phyloP scores from a whole-genome alignment of 2,888 invertebrate species.

The Zaprionus bogoriensis region DNA sequence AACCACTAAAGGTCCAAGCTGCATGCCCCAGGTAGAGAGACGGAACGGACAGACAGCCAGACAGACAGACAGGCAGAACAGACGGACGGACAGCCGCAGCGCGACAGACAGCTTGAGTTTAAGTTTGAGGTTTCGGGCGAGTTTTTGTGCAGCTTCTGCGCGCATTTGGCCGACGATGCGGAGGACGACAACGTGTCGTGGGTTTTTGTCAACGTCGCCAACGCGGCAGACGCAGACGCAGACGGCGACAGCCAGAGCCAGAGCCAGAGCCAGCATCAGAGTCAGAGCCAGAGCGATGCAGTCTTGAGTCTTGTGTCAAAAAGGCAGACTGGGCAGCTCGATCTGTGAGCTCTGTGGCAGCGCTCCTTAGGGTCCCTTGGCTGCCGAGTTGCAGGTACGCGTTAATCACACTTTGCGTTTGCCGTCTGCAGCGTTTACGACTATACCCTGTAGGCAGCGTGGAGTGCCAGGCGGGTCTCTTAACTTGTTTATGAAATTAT shows the following conservation, averaged over 20 bases:
- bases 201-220: slow-evolving; percentile 46
- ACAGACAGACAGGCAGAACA: not conserved
- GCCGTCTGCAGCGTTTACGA: slow-evolving; percentile 31
- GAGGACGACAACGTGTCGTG: slow-evolving; percentile 24
- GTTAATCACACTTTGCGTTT: slow-evolving; percentile 68
- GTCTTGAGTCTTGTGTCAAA: slow-evolving; percentile 50
- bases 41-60: not conserved
- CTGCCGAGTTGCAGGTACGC: slow-evolving; percentile 62
- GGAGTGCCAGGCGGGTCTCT: not conserved
- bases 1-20: slow-evolving; percentile 50
- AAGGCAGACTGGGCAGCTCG: slow-evolving; percentile 44
- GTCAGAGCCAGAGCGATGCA: not conserved
- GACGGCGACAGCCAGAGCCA: not conserved
- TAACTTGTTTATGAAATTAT: not conserved
- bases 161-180: slow-evolving; percentile 49
- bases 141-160: slow-evolving; percentile 73
- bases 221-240: slow-evolving; percentile 1
- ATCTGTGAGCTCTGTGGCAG: slow-evolving; percentile 7
- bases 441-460: slow-evolving; percentile 10
- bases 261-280: too few species aligned
- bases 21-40: slow-evolving; percentile 34
- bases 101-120: slow-evolving; percentile 1
- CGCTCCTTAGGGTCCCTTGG: slow-evolving; percentile 8
- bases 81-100: not conserved
- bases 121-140: slow-evolving; percentile 45